Percentiles rank a stretch among this genome's conserved stretches.
phyloP scores from a whole-genome alignment of 2,113 vertebrate genomes.

The Chrysemys picta region DNA sequence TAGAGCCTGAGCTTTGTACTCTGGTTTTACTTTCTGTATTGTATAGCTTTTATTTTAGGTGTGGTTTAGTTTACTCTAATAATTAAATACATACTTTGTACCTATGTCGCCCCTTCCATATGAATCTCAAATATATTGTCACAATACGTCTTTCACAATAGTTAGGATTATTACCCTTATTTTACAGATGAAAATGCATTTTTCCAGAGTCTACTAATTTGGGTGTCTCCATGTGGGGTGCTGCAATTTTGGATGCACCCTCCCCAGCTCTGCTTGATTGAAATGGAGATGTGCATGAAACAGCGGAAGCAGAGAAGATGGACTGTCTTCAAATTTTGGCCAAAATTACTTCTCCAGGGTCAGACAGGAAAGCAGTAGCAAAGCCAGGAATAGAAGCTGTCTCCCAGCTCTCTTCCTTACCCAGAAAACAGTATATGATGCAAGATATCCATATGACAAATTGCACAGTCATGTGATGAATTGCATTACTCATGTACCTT shows the following conservation, averaged over 20 bases:
- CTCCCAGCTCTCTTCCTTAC: conserved; percentile 63
- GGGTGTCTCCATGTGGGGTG: neutral
- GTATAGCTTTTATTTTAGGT: neutral
- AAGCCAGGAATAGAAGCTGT: conserved; percentile 65
- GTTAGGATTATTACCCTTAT: neutral
- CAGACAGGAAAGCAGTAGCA: conserved; percentile 59
- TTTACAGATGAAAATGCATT: neutral
- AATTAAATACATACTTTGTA: neutral
- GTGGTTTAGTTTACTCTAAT: neutral
- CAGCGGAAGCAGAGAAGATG: conserved; percentile 11
- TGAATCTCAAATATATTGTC: neutral
- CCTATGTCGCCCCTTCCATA: neutral
- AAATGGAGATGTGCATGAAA: neutral
- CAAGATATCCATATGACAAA: conserved; percentile 72
- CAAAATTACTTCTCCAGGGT: conserved; percentile 53
- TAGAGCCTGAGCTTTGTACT: neutral
- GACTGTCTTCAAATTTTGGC: neutral
- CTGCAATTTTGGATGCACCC: neutral
- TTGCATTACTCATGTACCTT: conserved; percentile 72
- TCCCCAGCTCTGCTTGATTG: neutral
- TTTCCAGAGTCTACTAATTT: neutral
- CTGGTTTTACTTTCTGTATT: neutral
- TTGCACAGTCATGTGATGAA: conserved; percentile 69
- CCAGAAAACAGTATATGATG: conserved; percentile 62
- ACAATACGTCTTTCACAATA: neutral